Percentiles rank a stretch among this genome's conserved stretches.
Conservation (phyloP, 2,888 invertebrate genomes). For the Leptinotarsa haldemani region DNA sequence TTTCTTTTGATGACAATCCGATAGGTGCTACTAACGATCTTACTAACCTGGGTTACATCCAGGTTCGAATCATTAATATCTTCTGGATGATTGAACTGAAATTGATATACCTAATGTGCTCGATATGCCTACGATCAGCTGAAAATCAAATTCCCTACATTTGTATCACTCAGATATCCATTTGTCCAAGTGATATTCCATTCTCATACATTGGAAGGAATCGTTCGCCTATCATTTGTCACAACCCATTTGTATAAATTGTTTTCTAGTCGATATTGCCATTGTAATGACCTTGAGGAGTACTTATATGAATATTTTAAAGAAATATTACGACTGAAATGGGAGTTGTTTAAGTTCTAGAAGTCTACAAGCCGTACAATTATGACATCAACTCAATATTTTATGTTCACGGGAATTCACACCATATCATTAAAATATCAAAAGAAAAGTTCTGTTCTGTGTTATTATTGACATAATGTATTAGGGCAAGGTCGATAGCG, state of each 20-base stretch:
- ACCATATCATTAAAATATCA: constrained; percentile 4
- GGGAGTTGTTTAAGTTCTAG: not conserved
- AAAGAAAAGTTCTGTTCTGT: not conserved
- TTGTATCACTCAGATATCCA: not conserved
- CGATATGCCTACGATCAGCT: too few species aligned
- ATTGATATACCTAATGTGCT: too few species aligned
- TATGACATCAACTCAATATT: constrained; percentile 3
- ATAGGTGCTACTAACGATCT: too few species aligned
- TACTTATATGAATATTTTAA: not conserved
- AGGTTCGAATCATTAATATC: too few species aligned
- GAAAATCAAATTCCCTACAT: not conserved
- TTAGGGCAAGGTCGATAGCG: not conserved
- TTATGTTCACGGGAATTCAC: not conserved
- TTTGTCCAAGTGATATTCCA: not conserved
- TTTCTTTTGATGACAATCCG: too few species aligned
- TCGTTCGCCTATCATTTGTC: not conserved
- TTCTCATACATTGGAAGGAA: not conserved
- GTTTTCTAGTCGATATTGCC: constrained; percentile 10
- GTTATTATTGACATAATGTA: not conserved
- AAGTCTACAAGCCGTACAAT: not conserved
- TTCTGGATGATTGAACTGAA: too few species aligned
- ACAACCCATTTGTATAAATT: constrained; percentile 1
- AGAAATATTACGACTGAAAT: not conserved
- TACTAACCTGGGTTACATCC: too few species aligned
- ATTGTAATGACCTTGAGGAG: not conserved